Evolutionary conservation across 2,888 invertebrate species (phyloP), one percentile per base, ranked within the genome.

Genomic region (Phaedon cochleariae): DNA sequence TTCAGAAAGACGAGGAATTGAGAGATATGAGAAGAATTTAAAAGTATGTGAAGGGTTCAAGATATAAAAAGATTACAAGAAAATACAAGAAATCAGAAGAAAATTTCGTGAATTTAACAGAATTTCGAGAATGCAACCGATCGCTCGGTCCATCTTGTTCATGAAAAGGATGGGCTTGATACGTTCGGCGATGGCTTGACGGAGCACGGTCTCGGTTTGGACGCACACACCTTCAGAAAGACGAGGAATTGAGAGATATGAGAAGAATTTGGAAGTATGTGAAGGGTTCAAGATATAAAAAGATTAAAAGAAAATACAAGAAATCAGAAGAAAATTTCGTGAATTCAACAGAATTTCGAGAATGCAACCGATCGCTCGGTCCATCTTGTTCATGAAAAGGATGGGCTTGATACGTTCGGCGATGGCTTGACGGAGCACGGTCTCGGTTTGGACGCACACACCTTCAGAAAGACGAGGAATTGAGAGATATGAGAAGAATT

Each of bases 341-440:
- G n/a, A n/a, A n/a, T n/a, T n/a, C n/a, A n/a, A n/a, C n/a, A n/a
- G n/a, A n/a, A n/a, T n/a, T n/a, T n/a, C n/a, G n/a, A n/a, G n/a
- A n/a, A n/a, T n/a, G n/a, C n/a, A n/a, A n/a, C n/a, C n/a, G n/a
- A n/a, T n/a, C 75, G 99, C 99, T 77, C 99, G 94, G 88, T 99
- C 99, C 98, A 99, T 98, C 87, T 99, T 99, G 94, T 99, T 99
- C 98, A 99, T 98, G 92, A 99, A 99, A 79, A 99, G 88, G 76
- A 99, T 96, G 63, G 99, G 99, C 92, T 98, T 98, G 81, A 99
- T 99, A 82, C 99, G 94, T 87, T 99, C 99, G 70, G 97, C 97
- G 82, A 99, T 99, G 70, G 99, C 99, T 85, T 99, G 99, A 87
- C 99, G 95, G 79, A 99, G 88, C 66, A 99, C 99, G 80, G 99